Evolutionary conservation across 2,113 vertebrate species (phyloP).

Genomic region (Neomonachus schauinslandi): DNA sequence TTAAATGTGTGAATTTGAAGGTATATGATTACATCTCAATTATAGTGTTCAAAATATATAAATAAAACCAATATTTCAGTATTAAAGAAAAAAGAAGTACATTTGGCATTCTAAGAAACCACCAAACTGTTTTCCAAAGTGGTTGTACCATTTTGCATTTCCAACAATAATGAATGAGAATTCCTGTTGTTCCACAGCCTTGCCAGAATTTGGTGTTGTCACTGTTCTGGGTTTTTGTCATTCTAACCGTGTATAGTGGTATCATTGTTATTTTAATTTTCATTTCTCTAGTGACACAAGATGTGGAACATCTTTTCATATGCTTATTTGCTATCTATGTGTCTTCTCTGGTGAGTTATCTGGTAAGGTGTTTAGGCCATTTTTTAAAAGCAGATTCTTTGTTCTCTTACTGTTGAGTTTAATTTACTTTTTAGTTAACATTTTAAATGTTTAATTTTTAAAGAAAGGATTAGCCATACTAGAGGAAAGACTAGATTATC

Average conservation of each 20-base stretch:
- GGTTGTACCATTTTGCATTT: neutral
- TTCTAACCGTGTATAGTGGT: neutral
- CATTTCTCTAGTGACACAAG: neutral
- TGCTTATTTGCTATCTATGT: neutral
- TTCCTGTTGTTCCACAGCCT: neutral
- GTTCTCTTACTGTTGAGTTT: neutral
- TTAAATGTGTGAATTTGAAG: too few species aligned
- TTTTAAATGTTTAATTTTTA: neutral
- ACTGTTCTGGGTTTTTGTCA: neutral
- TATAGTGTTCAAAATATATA: too few species aligned
- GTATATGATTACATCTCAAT: too few species aligned
- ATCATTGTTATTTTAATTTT: neutral
- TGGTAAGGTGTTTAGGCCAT: neutral
- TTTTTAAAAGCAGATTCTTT: neutral
- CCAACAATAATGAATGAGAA: neutral
- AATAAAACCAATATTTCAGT: too few species aligned
- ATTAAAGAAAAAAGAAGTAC: neutral
- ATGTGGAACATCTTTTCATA: neutral
- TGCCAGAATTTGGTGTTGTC: neutral
- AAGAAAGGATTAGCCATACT: neutral
- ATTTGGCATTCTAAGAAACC: neutral
- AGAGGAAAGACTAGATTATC: neutral
- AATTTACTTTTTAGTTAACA: conserved; percentile 40
- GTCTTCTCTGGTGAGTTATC: neutral
- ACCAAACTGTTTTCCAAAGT: neutral